Percentiles rank a stretch among this genome's conserved stretches.
These are phyloP conservation scores for Heteromyza rotundicornis DNA, from an alignment of 2,888 invertebrate genomes.

Conservation along the genomic window DNA sequence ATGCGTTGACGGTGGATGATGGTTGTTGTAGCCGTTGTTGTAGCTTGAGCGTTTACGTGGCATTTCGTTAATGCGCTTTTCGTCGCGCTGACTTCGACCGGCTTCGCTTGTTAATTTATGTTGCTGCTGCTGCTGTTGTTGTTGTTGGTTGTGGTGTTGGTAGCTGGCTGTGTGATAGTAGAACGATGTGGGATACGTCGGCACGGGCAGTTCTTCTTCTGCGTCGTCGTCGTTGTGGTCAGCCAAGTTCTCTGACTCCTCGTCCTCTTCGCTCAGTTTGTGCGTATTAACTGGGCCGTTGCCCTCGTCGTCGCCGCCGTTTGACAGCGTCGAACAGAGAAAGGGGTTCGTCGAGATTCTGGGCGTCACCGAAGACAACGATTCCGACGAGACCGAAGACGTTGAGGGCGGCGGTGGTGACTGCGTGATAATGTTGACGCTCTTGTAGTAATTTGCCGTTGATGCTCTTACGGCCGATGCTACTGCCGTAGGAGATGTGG, in stretches of 20 bases:
- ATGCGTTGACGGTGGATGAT: slow-evolving; percentile 8
- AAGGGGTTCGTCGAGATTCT: slow-evolving; percentile 62
- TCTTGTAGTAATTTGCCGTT: slow-evolving; percentile 46
- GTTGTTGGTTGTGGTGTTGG: slow-evolving; percentile 45
- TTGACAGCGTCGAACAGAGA: slow-evolving; percentile 44
- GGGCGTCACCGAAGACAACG: slow-evolving; percentile 60
- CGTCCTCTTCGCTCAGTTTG: slow-evolving; percentile 18
- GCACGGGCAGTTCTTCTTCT: slow-evolving; percentile 8
- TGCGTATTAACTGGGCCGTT: slow-evolving; percentile 12
- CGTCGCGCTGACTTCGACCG: slow-evolving; percentile 14
- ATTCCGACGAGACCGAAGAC: slow-evolving; percentile 61
- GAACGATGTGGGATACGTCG: slow-evolving; percentile 42
- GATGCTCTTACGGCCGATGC: slow-evolving; percentile 18
- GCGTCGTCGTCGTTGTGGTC: slow-evolving; percentile 23
- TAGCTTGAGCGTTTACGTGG: slow-evolving; percentile 53
- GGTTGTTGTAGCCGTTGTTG: slow-evolving; percentile 37
- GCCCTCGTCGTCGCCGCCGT: slow-evolving; percentile 2
- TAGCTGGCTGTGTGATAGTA: slow-evolving; percentile 51
- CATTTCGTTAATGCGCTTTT: slow-evolving; percentile 45
- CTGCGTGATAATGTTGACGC: slow-evolving; percentile 53
- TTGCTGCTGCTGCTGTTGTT: no score
- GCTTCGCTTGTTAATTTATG: slow-evolving; percentile 14
- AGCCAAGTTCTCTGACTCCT: slow-evolving; percentile 15
- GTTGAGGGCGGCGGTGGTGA: slow-evolving; percentile 58
- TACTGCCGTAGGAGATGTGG: slow-evolving; percentile 11